Percentiles rank a stretch among this genome's conserved stretches.
These are phyloP conservation scores for Emys orbicularis DNA, from an alignment of 2,797 vertebrate species.

Conservation along the genomic window DNA sequence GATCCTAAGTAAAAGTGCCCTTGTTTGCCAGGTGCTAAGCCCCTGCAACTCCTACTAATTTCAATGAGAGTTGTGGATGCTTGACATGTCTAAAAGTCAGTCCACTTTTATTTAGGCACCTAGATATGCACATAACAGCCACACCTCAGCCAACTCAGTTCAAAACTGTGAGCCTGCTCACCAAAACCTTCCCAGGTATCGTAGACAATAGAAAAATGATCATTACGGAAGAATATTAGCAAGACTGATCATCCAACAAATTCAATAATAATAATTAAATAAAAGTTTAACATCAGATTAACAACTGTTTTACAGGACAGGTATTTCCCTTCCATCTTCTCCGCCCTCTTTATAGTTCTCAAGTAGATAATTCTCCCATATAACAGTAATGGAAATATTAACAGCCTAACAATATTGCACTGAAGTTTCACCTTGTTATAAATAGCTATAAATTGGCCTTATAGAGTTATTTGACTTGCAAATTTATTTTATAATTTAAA, in stretches of 20 bases:
- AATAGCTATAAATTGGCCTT: not conserved
- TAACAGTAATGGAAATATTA: slow-evolving; percentile 35
- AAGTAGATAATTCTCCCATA: not conserved
- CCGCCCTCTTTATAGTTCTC: not conserved
- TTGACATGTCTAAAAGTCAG: not conserved
- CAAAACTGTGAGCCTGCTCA: not conserved
- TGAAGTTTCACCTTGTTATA: slow-evolving; percentile 22
- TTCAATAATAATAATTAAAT: not conserved
- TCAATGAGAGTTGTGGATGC: not conserved
- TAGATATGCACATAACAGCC: not conserved
- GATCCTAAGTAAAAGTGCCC: not conserved
- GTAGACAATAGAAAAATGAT: not conserved
- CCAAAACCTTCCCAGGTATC: not conserved
- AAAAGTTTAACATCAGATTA: not conserved
- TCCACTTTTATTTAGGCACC: not conserved
- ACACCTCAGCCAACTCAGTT: not conserved
- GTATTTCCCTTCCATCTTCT: not conserved
- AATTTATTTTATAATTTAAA: not conserved
- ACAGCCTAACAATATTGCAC: slow-evolving; percentile 44
- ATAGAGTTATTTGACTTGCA: not conserved
- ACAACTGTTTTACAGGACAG: not conserved
- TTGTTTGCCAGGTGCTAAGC: rapidly evolving
- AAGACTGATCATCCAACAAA: not conserved
- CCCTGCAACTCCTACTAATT: rapidly evolving
- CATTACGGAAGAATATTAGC: not conserved